Evolutionary conservation across 2,888 invertebrate species (phyloP), one percentile per base, ranked within the genome.

Genomic region (Blera fallax): DNA sequence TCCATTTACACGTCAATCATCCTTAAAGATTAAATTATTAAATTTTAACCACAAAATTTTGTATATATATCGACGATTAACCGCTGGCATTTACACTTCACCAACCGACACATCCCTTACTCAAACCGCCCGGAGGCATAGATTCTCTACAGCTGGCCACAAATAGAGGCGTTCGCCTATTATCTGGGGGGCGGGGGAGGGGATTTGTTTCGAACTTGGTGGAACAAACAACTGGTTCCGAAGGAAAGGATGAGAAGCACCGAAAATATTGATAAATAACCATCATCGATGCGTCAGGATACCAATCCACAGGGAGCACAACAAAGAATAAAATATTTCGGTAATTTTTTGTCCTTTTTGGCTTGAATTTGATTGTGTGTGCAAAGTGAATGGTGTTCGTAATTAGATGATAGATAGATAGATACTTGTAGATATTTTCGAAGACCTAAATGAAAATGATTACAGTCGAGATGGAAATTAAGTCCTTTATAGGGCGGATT

Each of bases 11-110:
- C 32, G 56, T n/a, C 21, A 40, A 69, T 69, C 18, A 69, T 11
- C 43, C 32, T 48, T 14, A 16, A 14, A 24, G 45, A 72, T 72
- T 72, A 72, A 27, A 60, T 72, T 60, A 72, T 72, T 58, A 72
- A 72, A 72, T 60, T 72, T 72, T 48, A 60, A 72, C 48, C 34
- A 58, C 16, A 48, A 60, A 37, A 58, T 37, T 58, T 21, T 37
- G 34, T 24, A 37, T 52, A 40, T 11, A 37, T 11, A 14, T 24
- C 37, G 2, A 24, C 40, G 37, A 45, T 60, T 60, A 37, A 58
- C 34, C 72, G 58, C 6, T n/a, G 37, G 60, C 60, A 50, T 50
- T 60, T 60, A 72, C 72, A 60, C 37, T 60, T 60, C 48, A 24
- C 21, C 58, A 45, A 10, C 27, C 34, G 65, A 29, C 60, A 45